Base-by-base conservation (phyloP, 2,113 vertebrate genomes). In the Prolemur simus region DNA sequence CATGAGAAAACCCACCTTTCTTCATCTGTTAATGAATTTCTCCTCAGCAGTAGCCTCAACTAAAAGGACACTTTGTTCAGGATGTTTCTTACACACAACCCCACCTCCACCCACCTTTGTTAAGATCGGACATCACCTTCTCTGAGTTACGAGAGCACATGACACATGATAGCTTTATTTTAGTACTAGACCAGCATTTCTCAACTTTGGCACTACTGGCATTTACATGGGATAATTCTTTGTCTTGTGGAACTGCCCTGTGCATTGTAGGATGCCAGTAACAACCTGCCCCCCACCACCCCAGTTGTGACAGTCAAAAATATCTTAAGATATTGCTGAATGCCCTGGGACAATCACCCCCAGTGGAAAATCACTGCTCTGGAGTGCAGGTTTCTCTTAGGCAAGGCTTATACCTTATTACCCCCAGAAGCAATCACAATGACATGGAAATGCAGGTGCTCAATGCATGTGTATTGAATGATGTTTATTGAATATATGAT, bases 221-320 rank as follows among this genome's bases (percentile, higher is more conserved):
- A 45, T 68, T 32, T 34, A 49, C 6, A 47, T 69, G 14, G 34
- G 29, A n/a, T 34, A n/a, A 12, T 39, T 47, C 23, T 58, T 58
- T 89, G 78, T 37, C 15, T 0, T 29, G 14, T 45, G 34, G 45
- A 17, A 5, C 20, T 14, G 9, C 23, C 56, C n/a, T 78, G 21
- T 2, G 0, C 21, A 25, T 1, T 21, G 0, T 25, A 1, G 32
- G 32, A 77, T 27, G 8, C 20, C 69, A 64, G 1, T 8, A 25
- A 10, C 47, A 15, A 1, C 34, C 8, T 29, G 8, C 10, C 8
- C 17, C 14, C 2, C 32, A 14, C 7, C 42, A 77, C 21, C 9
- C 20, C n/a, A 39, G 8, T 34, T 3, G 2, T 37, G 25, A 66
- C 17, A 15, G 18, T 15, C 60, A 73, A 82, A 86, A 69, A 20